Base-by-base conservation (phyloP, 2,797 vertebrate genomes). In the Epinephelus malabaricus region DNA sequence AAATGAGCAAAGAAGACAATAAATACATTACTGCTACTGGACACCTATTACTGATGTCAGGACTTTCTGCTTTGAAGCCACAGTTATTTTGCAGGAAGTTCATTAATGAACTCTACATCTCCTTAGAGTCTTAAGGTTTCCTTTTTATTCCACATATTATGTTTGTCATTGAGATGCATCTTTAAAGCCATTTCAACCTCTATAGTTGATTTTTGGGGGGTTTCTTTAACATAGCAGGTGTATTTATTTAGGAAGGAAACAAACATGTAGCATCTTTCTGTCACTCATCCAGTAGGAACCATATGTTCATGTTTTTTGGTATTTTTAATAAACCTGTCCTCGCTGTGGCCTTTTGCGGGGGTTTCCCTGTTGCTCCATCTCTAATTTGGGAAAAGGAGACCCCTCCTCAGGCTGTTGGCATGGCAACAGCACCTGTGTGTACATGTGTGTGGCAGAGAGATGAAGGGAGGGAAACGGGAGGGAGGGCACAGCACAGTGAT, bases 391-490 rank as follows among this genome's bases (percentile, higher is more conserved):
- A 56, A 27, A 30, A 67, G 58, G 67, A 63, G 77, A 53, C 18
- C 58, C 72, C 78, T 81, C 76, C 61, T 17, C 0, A 25, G 79
- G 68, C 55, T 60, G 85, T 86, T 76, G 76, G 69, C 69, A 81
- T 82, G 68, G 79, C 82, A 88, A 83, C 73, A 71, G 61, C 76
- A 89, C 74, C 83, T 82, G 73, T 77, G 46, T 55, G 7, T 34
- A 34, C 34, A 8, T 34, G 34, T 34, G 34, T 34, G 47, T 53
- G 59, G 45, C 45, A 40, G 61, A 55, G 72, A 78, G 66, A 73
- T 21, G 73, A 47, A 69, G 67, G 2, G 30, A 59, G 51, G 27
- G 72, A 62, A 51, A 45, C 15, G 12, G 53, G 47, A 62, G 18
- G 54, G 25, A 45, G 71, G 21, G 46, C 50, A 43, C 77, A 50